Base-by-base conservation (phyloP, 2,888 invertebrate genomes). In the Harpalus rubripes region DNA sequence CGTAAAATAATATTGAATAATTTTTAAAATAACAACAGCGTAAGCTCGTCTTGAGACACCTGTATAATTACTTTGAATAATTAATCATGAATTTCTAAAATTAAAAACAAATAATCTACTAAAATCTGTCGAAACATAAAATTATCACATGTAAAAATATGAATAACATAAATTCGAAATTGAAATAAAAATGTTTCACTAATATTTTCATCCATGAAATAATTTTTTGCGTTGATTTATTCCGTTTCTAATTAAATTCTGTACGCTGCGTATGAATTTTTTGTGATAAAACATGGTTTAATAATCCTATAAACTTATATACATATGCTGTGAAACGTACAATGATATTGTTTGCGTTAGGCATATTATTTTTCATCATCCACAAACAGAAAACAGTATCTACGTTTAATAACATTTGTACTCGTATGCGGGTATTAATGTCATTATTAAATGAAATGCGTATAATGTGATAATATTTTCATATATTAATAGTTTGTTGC, bases 401-500 rank as follows among this genome's bases (percentile, higher is more conserved):
- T 59, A 15, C 16, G 16, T 59, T 59, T 16, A 59, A 59, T 16
- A 59, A 68, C 32, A 68, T 68, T 32, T 39, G n/a, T 32, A 32
- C 32, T 32, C 32, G 32, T 15, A 15, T 68, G n/a, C 26, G 10
- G 18, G 26, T 22, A 63, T 68, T 32, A 12, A 68, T n/a, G 68
- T n/a, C 26, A 68, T 39, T n/a, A 8, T 39, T 59, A 16, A 59
- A 59, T 16, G 59, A 59, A 16, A 59, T 16, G 39, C 68, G 15
- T 63, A 22, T 22, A 68, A 39, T 39, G 32, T 68, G 12, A 68
- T 39, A 39, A 68, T 68, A 68, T 68, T 68, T 68, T 68, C 68
- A 68, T 39, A 68, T 68, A 68, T 68, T 68, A 68, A 68, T 68
- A 68, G 68, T 68, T 68, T 68, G 68, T 68, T 68, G 39, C 39